Evolutionary conservation across 1,140 invertebrate genomes (phyloP).

Genomic region (Andrena cerasifolii): DNA sequence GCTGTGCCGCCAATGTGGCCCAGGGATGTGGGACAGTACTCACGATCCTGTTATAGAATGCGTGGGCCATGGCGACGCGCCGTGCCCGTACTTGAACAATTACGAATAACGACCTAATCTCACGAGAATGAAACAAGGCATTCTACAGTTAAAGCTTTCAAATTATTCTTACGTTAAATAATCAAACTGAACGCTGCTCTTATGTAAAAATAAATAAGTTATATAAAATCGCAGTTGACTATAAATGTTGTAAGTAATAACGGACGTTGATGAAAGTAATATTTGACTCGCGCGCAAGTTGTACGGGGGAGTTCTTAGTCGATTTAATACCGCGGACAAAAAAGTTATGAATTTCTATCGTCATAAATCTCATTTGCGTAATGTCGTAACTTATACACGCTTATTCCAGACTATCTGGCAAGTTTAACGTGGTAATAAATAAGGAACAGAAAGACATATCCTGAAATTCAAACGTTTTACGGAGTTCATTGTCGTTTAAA

Average conservation of each 20-base stretch:
- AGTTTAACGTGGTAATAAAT: slow-evolving; percentile 11
- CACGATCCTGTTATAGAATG: slow-evolving; percentile 91
- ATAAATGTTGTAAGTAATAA: slow-evolving; percentile 28
- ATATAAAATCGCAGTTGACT: slow-evolving; percentile 24
- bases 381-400: slow-evolving; percentile 5
- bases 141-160: slow-evolving; percentile 17
- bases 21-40: slow-evolving; percentile 96
- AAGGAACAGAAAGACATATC: slow-evolving; percentile 58
- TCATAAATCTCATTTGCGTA: slow-evolving; percentile 14
- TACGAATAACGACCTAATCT: slow-evolving; percentile 69
- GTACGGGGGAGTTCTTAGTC: slow-evolving; percentile 30
- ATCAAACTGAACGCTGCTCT: slow-evolving; percentile 29
- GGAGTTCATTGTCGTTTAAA: slow-evolving; percentile 28
- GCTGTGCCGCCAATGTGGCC: slow-evolving; percentile 93
- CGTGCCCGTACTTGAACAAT: slow-evolving; percentile 78
- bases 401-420: neutral
- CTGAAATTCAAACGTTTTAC: slow-evolving; percentile 46
- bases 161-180: slow-evolving; percentile 40
- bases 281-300: slow-evolving; percentile 20
- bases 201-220: slow-evolving; percentile 38
- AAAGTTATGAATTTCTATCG: slow-evolving; percentile 16
- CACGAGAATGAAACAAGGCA: slow-evolving; percentile 2
- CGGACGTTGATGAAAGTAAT: slow-evolving; percentile 44
- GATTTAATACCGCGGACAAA: slow-evolving; percentile 14
- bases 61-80: slow-evolving; percentile 79